Percentiles rank a stretch among this genome's conserved stretches.
These are phyloP conservation scores for Cinclus cinclus DNA, from an alignment of 2,113 vertebrate genomes.

Conservation along the genomic window DNA sequence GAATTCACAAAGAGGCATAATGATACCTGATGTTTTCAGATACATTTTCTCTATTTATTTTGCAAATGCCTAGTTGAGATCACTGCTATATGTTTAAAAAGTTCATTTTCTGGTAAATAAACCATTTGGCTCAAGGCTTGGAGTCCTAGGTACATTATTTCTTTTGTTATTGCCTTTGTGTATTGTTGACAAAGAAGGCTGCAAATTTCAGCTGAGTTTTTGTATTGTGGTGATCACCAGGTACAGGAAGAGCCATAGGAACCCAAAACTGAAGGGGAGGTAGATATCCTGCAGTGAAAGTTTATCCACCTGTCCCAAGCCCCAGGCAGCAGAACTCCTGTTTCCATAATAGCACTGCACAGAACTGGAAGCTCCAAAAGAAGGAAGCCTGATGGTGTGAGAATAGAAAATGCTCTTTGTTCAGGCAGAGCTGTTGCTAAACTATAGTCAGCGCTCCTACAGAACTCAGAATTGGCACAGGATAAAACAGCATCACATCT, in stretches of 20 bases:
- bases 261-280: neutral
- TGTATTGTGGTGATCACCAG: neutral
- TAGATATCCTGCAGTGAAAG: neutral
- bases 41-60: neutral
- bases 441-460: rapidly evolving
- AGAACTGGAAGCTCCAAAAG: neutral
- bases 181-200: neutral
- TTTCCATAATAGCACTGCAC: neutral
- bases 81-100: neutral
- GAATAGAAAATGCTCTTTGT: neutral
- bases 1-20: neutral
- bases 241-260: neutral
- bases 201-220: neutral
- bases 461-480: neutral
- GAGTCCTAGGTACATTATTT: neutral
- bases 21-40: neutral
- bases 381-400: neutral
- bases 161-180: neutral
- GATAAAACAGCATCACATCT: neutral
- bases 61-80: neutral
- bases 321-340: neutral
- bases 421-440: neutral
- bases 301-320: neutral
- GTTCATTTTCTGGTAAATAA: neutral
- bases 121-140: neutral